Evolutionary conservation across 2,797 vertebrate genomes (phyloP), one percentile per base, ranked within the genome.

Genomic region (Vespertilio murinus): DNA sequence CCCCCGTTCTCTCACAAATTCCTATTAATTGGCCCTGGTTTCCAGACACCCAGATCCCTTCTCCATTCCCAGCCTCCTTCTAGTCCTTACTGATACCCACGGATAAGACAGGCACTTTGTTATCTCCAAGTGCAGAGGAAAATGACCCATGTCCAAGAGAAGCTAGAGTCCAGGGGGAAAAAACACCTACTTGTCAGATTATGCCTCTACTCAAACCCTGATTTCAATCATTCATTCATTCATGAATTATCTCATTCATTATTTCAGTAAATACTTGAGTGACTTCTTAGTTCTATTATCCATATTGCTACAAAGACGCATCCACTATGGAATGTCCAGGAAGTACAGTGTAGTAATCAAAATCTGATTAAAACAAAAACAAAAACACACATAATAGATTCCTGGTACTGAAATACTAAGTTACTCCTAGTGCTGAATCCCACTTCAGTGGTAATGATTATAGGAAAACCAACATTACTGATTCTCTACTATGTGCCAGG

Each of bases 381-480:
- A 88, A 11, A 40, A 38, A 30, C 59, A 30, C 5, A 61, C 59
- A 61, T 30, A 61, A 78, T 38, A 5, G 67, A 67, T 91, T 94
- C 30, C 59, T 74, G 16, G 14, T 18, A 5, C n/a, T 30, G 2
- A 92, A 85, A 40, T 88, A 33, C 59, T 91, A 94, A 85, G 64
- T 92, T 90, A 49, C 14, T 65, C 23, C 49, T 82, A 56, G 4
- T 54, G 25, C 38, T 88, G 38, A 96, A 81, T 35, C 49, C 16
- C 84, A 84, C 77, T 95, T 93, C 38, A 77, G 40, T 94, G 74
- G 91, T 40, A 52, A 79, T 90, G 8, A 64, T 87, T 86, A 95
- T 6, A 81, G 25, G 40, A 16, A 91, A 95, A 71, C 4, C 56
- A 93, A 33, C 22, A 69, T 88, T 83, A 93, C 28, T 65, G 35